phyloP scores from a whole-genome alignment of 2,797 vertebrate genomes.

The Pseudopleuronectes americanus region DNA sequence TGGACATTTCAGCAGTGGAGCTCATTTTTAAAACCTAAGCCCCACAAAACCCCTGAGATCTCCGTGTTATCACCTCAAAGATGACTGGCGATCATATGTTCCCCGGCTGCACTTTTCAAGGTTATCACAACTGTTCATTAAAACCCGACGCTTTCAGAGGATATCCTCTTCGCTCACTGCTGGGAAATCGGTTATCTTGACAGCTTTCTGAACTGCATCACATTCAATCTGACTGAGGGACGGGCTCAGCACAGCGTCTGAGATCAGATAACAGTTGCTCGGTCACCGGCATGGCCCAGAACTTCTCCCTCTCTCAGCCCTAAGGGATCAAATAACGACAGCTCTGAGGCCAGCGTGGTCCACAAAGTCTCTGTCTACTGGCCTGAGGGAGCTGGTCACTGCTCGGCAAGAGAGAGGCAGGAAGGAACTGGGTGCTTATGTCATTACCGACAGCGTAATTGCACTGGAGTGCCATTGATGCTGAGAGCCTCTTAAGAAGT shows the following conservation, averaged over 20 bases:
- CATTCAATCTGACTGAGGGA: constrained; percentile 66
- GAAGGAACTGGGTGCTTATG: constrained; percentile 83
- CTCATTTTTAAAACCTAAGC: constrained; percentile 10
- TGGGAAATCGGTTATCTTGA: constrained; percentile 65
- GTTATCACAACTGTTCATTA: constrained; percentile 68
- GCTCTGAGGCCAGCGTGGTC: constrained; percentile 46
- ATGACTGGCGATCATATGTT: constrained; percentile 54
- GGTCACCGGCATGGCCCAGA: constrained; percentile 32
- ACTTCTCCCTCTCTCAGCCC: constrained; percentile 40
- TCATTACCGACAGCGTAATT: constrained; percentile 82
- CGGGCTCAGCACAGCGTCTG: constrained; percentile 40
- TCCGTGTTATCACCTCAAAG: constrained; percentile 64
- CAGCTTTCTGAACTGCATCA: constrained; percentile 69
- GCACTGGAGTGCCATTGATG: constrained; percentile 80
- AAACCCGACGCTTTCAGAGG: constrained; percentile 63
- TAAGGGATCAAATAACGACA: constrained; percentile 58
- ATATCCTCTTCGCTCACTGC: constrained; percentile 58
- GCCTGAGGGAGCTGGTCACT: constrained; percentile 63
- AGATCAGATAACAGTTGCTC: constrained; percentile 67
- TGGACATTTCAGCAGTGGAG: constrained; percentile 39
- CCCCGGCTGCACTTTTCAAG: constrained; percentile 49
- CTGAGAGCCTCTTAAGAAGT: constrained; percentile 83
- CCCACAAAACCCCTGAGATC: constrained; percentile 35
- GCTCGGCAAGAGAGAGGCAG: constrained; percentile 54
- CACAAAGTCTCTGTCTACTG: constrained; percentile 49